Evolutionary conservation across 2,888 invertebrate genomes (phyloP).

Genomic region (Palloptera scutellata): DNA sequence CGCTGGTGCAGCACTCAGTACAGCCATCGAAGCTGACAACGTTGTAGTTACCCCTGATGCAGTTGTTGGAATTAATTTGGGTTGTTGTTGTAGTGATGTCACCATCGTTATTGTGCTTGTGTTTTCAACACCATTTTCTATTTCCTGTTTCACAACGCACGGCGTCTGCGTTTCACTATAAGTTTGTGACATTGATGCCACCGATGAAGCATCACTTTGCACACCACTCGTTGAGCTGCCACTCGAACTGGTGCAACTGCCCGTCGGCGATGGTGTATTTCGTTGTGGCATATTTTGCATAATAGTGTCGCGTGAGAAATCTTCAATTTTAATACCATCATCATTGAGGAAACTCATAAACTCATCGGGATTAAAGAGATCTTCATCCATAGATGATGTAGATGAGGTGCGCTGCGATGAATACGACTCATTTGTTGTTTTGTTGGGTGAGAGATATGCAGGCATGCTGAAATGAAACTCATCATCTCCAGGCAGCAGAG

Average conservation of each 20-base stretch:
- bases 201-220: slow-evolving; percentile 52
- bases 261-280: slow-evolving; percentile 59
- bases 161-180: slow-evolving; percentile 3
- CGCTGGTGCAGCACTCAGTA: slow-evolving; percentile 28
- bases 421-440: slow-evolving; percentile 33
- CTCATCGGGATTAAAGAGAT: slow-evolving; percentile 54
- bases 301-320: slow-evolving; percentile 40
- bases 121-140: neutral
- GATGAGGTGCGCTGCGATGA: slow-evolving; percentile 36
- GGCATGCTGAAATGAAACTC: slow-evolving; percentile 39
- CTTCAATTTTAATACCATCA: slow-evolving; percentile 48
- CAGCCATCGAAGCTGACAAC: slow-evolving; percentile 25
- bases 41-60: neutral
- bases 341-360: slow-evolving; percentile 54
- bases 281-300: slow-evolving; percentile 44
- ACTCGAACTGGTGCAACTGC: slow-evolving; percentile 51
- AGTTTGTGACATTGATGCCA: slow-evolving; percentile 21
- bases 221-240: slow-evolving; percentile 55
- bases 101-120: neutral
- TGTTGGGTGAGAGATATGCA: slow-evolving; percentile 41
- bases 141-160: neutral
- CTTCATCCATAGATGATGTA: slow-evolving; percentile 39
- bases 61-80: slow-evolving; percentile 9
- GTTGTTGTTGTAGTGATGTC: slow-evolving; percentile 1
- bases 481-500: slow-evolving; percentile 16